Evolutionary conservation across 1,140 invertebrate genomes (phyloP).

Genomic region (Samia ricini): DNA sequence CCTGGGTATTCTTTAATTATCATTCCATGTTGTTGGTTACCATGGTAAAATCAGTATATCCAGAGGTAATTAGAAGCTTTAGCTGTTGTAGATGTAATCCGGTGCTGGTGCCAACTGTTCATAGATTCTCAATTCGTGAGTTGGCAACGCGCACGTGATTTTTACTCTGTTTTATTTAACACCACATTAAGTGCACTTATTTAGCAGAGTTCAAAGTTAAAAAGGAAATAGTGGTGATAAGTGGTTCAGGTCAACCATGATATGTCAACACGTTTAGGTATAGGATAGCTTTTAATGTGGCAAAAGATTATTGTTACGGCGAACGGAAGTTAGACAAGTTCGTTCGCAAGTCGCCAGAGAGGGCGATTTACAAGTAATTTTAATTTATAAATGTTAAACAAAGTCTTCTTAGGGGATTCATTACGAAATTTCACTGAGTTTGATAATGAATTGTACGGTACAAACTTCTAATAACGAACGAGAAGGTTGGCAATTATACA

Average conservation of each 20-base stretch:
- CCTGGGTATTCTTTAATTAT: neutral
- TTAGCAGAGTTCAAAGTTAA: neutral
- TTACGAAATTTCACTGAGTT: slow-evolving; percentile 1
- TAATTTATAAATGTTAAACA: slow-evolving; percentile 10
- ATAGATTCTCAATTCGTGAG: no score
- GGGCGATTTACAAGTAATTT: slow-evolving; percentile 11
- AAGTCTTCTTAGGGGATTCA: slow-evolving; percentile 1
- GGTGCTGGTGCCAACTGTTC: no score
- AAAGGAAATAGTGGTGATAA: no score
- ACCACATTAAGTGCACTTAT: no score
- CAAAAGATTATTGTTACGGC: neutral
- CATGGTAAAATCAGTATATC: no score
- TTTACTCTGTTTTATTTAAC: no score
- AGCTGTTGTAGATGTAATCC: no score
- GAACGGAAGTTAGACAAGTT: slow-evolving; percentile 1
- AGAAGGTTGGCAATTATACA: neutral
- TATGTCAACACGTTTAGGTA: no score
- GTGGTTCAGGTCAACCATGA: no score
- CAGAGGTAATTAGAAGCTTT: no score
- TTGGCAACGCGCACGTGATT: no score
- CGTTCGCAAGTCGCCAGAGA: neutral
- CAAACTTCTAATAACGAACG: neutral
- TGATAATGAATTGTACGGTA: neutral
- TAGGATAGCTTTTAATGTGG: neutral
- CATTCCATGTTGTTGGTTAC: no score